These are phyloP conservation scores for Eonycteris spelaea DNA, from an alignment of 2,113 vertebrate genomes.

Conservation along the genomic window DNA sequence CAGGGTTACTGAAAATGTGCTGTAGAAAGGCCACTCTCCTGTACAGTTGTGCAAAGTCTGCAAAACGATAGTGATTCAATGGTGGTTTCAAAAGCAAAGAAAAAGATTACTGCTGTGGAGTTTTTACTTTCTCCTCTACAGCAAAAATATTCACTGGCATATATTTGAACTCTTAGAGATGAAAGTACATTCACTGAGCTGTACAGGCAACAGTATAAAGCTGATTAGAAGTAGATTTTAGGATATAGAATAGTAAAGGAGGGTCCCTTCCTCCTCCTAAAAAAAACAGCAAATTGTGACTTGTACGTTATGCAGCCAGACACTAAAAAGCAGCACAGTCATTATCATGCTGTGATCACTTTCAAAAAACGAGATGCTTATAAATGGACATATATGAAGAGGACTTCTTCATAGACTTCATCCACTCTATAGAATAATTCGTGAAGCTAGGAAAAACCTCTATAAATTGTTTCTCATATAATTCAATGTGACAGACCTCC, in stretches of 20 bases:
- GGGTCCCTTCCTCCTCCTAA: conserved; percentile 65
- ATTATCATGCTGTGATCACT: conserved; percentile 78
- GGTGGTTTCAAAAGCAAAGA: conserved; percentile 70
- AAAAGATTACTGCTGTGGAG: conserved; percentile 64
- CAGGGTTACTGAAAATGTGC: conserved; percentile 81
- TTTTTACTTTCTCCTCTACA: conserved; percentile 77
- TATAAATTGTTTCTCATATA: conserved; percentile 37
- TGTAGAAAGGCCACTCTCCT: conserved; percentile 88
- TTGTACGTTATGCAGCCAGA: conserved; percentile 78
- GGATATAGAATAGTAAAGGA: conserved; percentile 72
- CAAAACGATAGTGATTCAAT: conserved; percentile 82
- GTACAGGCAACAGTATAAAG: conserved; percentile 82
- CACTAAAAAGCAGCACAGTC: conserved; percentile 80
- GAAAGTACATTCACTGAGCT: conserved; percentile 86
- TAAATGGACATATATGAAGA: conserved; percentile 72
- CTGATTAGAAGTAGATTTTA: conserved; percentile 76
- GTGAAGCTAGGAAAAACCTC: conserved; percentile 58
- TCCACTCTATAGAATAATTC: conserved; percentile 60
- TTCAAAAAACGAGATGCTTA: conserved; percentile 73
- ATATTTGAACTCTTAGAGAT: conserved; percentile 79
- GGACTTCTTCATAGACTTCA: conserved; percentile 68
- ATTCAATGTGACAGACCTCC: conserved; percentile 41
- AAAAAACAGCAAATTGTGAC: conserved; percentile 69
- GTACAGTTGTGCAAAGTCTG: conserved; percentile 87
- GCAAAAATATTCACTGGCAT: conserved; percentile 76